Percentiles rank a stretch among this genome's conserved stretches.
phyloP scores from a whole-genome alignment of 2,888 invertebrate species.

The Carpatolechia fugitivella region DNA sequence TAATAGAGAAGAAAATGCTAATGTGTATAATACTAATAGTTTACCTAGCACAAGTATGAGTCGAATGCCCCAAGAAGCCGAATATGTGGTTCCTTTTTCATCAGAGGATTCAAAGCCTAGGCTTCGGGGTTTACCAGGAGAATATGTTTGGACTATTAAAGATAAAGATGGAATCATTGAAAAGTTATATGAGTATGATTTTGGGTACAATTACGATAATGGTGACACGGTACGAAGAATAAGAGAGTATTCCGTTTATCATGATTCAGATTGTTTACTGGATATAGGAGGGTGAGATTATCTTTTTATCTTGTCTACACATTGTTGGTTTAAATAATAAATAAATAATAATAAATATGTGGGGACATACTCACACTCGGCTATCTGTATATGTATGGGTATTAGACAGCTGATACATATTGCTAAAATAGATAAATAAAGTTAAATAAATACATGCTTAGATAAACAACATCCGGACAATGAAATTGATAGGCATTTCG shows the following conservation, averaged over 20 bases:
- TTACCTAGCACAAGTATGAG: background rate
- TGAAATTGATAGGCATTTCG: no score
- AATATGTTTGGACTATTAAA: conserved; percentile 65
- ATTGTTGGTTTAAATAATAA: no score
- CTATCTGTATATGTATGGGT: no score
- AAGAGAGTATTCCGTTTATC: conserved; percentile 66
- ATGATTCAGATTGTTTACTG: conserved; percentile 61
- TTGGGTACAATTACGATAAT: conserved; percentile 46
- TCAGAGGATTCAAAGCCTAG: conserved; percentile 43
- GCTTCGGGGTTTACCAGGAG: conserved; percentile 59
- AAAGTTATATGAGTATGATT: conserved; percentile 64
- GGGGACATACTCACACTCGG: no score
- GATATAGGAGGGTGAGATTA: conserved; percentile 48
- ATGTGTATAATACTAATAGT: background rate
- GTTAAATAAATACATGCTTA: no score
- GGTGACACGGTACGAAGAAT: conserved; percentile 60
- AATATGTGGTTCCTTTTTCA: conserved; percentile 21
- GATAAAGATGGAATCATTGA: conserved; percentile 66
- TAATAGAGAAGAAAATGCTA: background rate
- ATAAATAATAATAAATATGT: no score
- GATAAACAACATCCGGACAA: no score
- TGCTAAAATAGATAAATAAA: no score
- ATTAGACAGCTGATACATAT: no score
- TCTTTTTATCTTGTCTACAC: no score
- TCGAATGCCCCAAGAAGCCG: background rate